Evolutionary conservation across 2,888 invertebrate species (phyloP), one percentile per base, ranked within the genome.

Genomic region (Apamea crenata): DNA sequence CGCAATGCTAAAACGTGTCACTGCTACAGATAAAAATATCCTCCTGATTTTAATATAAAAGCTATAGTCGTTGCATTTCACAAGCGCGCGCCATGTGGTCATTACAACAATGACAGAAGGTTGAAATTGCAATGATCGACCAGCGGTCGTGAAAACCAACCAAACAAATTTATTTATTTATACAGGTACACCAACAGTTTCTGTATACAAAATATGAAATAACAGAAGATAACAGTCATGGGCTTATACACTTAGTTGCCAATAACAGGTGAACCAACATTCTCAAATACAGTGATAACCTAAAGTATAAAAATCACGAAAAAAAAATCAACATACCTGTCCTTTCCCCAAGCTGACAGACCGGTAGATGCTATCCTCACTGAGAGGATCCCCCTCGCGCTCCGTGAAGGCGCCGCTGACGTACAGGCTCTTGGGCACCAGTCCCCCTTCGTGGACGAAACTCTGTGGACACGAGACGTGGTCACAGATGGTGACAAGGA

Each of bases 401-500:
- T 97, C 97, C 0, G 95, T 96, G 91, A 97, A 96, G 2, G 96
- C 96, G 1, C 97, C 97, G 83, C 98, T 97, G 94, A 98, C 98
- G 94, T 99, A 99, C 87, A 98, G 95, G 78, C 98, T 97, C 96
- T 99, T 99, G 44, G 99, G 99, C 72, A 99, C 98, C 88, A 99
- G 96, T 8, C 99, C 99, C 16, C 99, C 99, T 92, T 99, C 99
- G 91, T 98, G 98, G 70, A 99, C 98, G 94, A 98, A 98, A 71
- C 98, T 98, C 99, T 99, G 95, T 12, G 74, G 72, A 76, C 21
- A 76, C 79, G 93, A 66, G 4, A 2, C 5, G 18, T 4, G 53
- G 67, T 78, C n/a, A 69, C 25, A 78, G 47, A 36, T 40, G 44
- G 14, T 2, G 59, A 3, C 50, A 32, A 16, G 21, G 16, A 4